Percentiles rank a stretch among this genome's conserved stretches.
phyloP scores from a whole-genome alignment of 2,113 vertebrate genomes.

The Leptodactylus fuscus region DNA sequence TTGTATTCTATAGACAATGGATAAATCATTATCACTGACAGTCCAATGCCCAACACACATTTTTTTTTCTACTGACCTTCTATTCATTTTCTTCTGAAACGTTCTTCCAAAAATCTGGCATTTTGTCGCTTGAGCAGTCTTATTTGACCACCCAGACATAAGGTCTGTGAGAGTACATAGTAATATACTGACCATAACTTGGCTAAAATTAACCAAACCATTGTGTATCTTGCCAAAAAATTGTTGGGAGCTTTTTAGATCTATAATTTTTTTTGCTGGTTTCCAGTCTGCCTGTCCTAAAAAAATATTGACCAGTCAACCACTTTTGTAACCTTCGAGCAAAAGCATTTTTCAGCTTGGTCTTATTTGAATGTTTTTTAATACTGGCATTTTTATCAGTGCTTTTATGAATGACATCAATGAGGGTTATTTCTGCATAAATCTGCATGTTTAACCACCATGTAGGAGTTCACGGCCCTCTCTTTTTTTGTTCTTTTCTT shows the following conservation, averaged over 20 bases:
- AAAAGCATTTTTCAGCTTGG: conserved; percentile 15
- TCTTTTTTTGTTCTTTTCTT: not conserved
- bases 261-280: conserved; percentile 51
- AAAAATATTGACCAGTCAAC: conserved; percentile 49
- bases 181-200: conserved; percentile 26
- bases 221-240: conserved; percentile 44
- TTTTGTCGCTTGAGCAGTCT: conserved; percentile 17
- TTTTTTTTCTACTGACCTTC: not conserved
- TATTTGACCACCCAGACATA: conserved; percentile 54
- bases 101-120: not conserved
- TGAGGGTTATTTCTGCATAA: not conserved
- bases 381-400: not conserved
- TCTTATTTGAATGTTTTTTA: not conserved
- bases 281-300: conserved; percentile 45
- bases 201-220: conserved; percentile 54
- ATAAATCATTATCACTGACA: not conserved
- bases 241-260: conserved; percentile 42
- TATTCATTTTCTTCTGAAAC: not conserved
- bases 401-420: not conserved
- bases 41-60: not conserved
- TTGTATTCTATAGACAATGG: not conserved
- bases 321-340: conserved; percentile 38
- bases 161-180: conserved; percentile 29
- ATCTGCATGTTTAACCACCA: not conserved
- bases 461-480: not conserved